A percentile compares a stretch with the other conserved stretches of the same genome.
phyloP scores from a whole-genome alignment of 2,797 vertebrate species.

The Xenentodon cancila region DNA sequence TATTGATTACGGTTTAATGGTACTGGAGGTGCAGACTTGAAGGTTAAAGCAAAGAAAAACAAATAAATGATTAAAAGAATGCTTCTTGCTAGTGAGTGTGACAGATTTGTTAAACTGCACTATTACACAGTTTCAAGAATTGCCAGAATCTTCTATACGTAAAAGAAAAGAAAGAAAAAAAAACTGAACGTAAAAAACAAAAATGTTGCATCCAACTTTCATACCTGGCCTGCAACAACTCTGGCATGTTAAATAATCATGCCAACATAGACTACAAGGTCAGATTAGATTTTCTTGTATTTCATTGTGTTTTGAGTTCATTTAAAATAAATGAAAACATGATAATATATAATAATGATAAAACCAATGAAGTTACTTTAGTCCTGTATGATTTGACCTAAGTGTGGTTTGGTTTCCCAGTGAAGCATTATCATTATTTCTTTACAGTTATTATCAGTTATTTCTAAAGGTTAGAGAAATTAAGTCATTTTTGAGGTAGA shows the following conservation, averaged over 20 bases:
- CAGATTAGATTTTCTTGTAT: background rate
- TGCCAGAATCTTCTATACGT: background rate
- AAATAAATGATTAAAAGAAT: background rate
- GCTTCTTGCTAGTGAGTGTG: background rate
- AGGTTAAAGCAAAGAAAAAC: background rate
- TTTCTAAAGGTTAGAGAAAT: too few species aligned
- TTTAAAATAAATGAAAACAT: background rate
- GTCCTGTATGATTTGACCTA: too few species aligned
- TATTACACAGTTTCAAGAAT: background rate
- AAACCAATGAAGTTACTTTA: too few species aligned
- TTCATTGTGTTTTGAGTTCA: background rate
- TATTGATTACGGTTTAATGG: too few species aligned
- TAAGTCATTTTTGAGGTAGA: too few species aligned
- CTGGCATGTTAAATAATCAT: background rate
- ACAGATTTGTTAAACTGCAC: background rate
- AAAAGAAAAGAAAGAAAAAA: background rate
- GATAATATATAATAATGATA: background rate
- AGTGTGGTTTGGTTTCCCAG: too few species aligned
- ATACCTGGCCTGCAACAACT: background rate
- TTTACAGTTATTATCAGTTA: too few species aligned
- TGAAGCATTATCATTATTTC: too few species aligned
- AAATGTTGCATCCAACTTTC: background rate
- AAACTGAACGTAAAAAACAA: background rate
- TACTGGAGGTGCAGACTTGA: too few species aligned
- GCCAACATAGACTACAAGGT: background rate